A percentile compares a stretch with the other conserved stretches of the same genome.
Evolutionary conservation across 2,113 vertebrate species (phyloP).

Genomic region (Upupa epops): DNA sequence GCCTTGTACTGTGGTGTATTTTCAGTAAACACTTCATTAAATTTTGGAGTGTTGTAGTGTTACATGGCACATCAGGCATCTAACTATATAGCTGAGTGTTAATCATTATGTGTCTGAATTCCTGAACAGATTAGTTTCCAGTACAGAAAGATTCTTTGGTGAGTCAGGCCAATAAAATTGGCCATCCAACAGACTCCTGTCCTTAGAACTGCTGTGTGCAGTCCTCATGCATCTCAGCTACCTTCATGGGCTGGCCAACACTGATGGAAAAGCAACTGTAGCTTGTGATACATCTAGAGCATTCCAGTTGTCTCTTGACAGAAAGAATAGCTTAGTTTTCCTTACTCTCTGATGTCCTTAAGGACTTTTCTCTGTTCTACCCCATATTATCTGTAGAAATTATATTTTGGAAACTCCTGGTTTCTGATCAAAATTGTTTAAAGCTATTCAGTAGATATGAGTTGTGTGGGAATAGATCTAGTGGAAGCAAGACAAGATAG

Average conservation of each 20-base stretch:
- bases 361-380: neutral
- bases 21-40: neutral
- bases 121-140: neutral
- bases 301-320: neutral
- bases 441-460: fast-evolving
- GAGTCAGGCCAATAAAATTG: neutral
- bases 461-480: neutral
- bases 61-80: neutral
- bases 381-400: neutral
- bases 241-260: fast-evolving
- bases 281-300: neutral
- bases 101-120: neutral
- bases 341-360: neutral
- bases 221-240: fast-evolving
- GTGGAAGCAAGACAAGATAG: neutral
- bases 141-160: neutral
- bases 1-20: neutral
- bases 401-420: neutral
- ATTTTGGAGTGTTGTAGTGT: neutral
- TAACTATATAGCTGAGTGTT: neutral
- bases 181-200: neutral
- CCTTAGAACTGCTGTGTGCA: neutral
- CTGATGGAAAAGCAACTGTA: neutral
- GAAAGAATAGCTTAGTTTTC: neutral
- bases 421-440: neutral